Evolutionary conservation across 2,797 vertebrate genomes (phyloP), one percentile per base, ranked within the genome.

Genomic region (Sandelia bainsii): DNA sequence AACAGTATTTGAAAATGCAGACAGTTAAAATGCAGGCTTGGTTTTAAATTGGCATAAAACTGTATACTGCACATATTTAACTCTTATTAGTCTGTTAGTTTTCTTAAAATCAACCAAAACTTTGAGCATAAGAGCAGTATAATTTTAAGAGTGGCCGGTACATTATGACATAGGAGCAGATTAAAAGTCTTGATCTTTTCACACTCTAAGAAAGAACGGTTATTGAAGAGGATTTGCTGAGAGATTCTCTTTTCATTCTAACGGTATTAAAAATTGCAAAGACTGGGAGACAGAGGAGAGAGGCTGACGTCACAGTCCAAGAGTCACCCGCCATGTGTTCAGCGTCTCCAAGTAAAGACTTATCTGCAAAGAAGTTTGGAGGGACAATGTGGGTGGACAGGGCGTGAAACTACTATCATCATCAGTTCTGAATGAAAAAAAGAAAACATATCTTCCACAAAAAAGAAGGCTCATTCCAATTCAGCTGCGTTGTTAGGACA

Each of bases 401-500:
- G 94, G 95, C 95, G 95, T 98, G 97, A 98, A 98, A 97, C 95
- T 96, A 94, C 95, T 96, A 98, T 98, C 97, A 98, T 97, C 97
- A 96, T 96, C 96, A 96, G 96, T 95, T 96, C 95, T 95, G 95
- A 95, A 95, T 95, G 96, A 96, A 96, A 96, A 96, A 98, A 96
- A 98, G 97, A 96, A 97, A 98, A 98, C 97, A 97, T 96, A 97
- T 96, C 96, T 96, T 93, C 94, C 94, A 97, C 96, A 96, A 96
- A 98, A 97, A 97, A 95, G 93, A 77, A 93, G 95, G 94, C 95
- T 95, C 95, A 95, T 97, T 94, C 95, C 96, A 95, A 97, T 97
- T 98, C 96, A 97, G 94, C 95, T 92, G 94, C 95, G 97, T 99
- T 98, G 97, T 99, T 98, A 97, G 96, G 98, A 98, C 97, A 97